These are phyloP conservation scores for Ailuropoda melanoleuca DNA, from an alignment of 2,113 vertebrate genomes.

Conservation along the genomic window DNA sequence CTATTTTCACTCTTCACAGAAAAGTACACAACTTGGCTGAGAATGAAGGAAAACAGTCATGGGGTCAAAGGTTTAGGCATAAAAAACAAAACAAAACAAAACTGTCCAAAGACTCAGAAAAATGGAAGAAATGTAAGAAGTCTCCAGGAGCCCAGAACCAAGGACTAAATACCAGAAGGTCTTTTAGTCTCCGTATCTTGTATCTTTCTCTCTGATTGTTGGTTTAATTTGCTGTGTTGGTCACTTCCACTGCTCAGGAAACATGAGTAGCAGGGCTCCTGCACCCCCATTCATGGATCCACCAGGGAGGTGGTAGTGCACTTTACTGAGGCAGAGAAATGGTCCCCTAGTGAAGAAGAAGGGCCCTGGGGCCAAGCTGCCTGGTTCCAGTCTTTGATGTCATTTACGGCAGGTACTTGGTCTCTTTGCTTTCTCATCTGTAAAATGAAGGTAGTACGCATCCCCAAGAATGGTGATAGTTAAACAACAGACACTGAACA, in stretches of 20 bases:
- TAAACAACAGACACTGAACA: neutral
- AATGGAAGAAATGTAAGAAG: neutral
- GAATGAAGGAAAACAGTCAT: neutral
- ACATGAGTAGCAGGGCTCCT: rapidly evolving
- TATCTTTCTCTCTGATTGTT: neutral
- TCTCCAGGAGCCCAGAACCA: neutral
- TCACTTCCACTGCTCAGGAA: neutral
- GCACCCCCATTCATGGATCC: rapidly evolving
- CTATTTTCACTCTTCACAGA: neutral
- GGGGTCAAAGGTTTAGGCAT: neutral
- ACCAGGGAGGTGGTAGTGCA: rapidly evolving
- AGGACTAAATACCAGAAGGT: neutral
- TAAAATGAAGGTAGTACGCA: neutral
- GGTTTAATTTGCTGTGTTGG: neutral
- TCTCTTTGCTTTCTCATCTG: neutral
- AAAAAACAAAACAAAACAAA: neutral
- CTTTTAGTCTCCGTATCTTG: neutral
- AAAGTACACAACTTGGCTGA: too few species aligned
- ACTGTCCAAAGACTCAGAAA: neutral
- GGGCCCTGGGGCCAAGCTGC: neutral
- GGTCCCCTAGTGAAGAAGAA: rapidly evolving
- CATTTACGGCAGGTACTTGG: neutral
- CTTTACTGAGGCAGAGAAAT: rapidly evolving
- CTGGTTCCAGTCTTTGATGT: rapidly evolving
- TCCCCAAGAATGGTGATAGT: too few species aligned